Percentiles rank a stretch among this genome's conserved stretches.
phyloP scores from a whole-genome alignment of 1,140 invertebrate species.

The Melanaphis sacchari region DNA sequence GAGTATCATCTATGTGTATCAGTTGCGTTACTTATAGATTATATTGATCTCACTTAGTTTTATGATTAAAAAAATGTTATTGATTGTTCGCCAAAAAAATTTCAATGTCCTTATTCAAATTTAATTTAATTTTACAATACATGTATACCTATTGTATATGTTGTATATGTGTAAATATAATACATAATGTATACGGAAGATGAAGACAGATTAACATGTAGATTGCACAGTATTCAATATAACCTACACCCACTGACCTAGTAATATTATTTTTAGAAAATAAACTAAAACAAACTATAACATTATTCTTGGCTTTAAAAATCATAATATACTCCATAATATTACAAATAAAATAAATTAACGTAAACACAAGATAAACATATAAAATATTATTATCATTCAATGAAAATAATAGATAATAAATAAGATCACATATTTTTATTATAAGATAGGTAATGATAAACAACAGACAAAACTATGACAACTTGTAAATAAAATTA shows the following conservation, averaged over 20 bases:
- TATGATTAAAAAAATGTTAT: background rate
- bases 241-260: constrained; percentile 54
- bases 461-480: background rate
- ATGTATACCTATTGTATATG: background rate
- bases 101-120: constrained; percentile 24
- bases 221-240: constrained; percentile 31
- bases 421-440: too few species aligned
- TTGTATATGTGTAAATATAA: background rate
- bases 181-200: constrained; percentile 23
- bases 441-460: too few species aligned
- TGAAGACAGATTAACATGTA: constrained; percentile 10
- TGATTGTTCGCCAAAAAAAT: constrained; percentile 25
- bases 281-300: constrained; percentile 26
- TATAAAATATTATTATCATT: background rate
- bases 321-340: constrained; percentile 18
- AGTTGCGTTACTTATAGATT: background rate
- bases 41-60: background rate
- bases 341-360: background rate
- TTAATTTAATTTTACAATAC: background rate
- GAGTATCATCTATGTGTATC: background rate
- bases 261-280: constrained; percentile 53
- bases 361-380: background rate
- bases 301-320: background rate
- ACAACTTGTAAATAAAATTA: background rate
- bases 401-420: background rate